phyloP scores from a whole-genome alignment of 1,140 invertebrate species.

The Aphaenogaster ashmeadi region DNA sequence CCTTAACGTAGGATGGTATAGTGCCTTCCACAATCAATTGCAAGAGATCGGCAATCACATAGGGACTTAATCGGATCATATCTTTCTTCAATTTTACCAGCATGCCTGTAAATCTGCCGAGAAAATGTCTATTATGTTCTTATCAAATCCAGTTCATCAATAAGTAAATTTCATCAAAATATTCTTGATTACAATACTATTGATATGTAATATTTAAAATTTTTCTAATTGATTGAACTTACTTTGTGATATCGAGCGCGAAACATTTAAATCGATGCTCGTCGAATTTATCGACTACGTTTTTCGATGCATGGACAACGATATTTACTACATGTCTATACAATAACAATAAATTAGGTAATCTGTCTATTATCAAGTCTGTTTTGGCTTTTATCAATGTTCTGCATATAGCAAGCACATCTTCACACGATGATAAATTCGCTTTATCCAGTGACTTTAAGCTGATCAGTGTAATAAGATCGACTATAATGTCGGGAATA shows the following conservation, averaged over 20 bases:
- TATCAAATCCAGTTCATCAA: slow-evolving; percentile 18
- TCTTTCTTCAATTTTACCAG: slow-evolving; percentile 83
- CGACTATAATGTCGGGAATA: slow-evolving; percentile 67
- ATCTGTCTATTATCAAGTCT: slow-evolving; percentile 73
- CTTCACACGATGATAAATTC: slow-evolving; percentile 65
- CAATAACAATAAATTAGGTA: slow-evolving; percentile 76
- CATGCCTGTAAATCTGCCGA: slow-evolving; percentile 77
- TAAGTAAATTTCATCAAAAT: slow-evolving; percentile 12
- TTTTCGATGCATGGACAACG: slow-evolving; percentile 71
- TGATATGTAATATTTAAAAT: slow-evolving; percentile 23
- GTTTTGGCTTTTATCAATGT: slow-evolving; percentile 72
- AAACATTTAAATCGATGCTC: slow-evolving; percentile 68
- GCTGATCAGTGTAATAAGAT: slow-evolving; percentile 67
- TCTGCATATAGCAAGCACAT: slow-evolving; percentile 68
- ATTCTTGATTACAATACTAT: not conserved
- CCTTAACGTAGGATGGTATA: slow-evolving; percentile 84
- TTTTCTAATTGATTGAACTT: slow-evolving; percentile 51
- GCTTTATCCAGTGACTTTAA: slow-evolving; percentile 63
- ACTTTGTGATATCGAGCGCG: slow-evolving; percentile 78
- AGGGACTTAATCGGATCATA: slow-evolving; percentile 82
- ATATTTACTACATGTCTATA: slow-evolving; percentile 71
- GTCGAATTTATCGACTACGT: slow-evolving; percentile 43
- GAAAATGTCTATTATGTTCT: slow-evolving; percentile 29
- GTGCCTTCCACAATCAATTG: slow-evolving; percentile 82
- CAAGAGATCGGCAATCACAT: slow-evolving; percentile 85